Evolutionary conservation across 2,113 vertebrate species (phyloP), one percentile per base, ranked within the genome.

Genomic region (Myotis brandtii): DNA sequence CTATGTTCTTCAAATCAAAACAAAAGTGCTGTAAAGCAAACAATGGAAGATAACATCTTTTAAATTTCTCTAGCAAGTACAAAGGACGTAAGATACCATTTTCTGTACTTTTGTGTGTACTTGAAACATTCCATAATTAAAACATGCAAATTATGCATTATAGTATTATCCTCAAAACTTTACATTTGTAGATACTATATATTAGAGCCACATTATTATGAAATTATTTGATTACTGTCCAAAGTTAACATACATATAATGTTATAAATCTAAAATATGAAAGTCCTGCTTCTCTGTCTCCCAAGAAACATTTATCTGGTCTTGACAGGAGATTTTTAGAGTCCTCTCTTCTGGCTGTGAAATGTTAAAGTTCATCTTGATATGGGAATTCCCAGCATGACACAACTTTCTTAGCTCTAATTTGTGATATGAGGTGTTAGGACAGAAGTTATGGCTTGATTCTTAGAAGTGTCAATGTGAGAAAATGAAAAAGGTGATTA

Each of bases 401-500:
- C 34, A 59, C 3, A 75, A 12, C 13, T 76, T 43, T 59, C 48
- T 16, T 11, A 88, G 7, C 30, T 43, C 6, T 69, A 34, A 91
- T 43, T 92, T 2, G 1, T 90, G 11, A 73, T 32, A 1, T 6
- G 30, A 86, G 4, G 23, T 56, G 93, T 95, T 87, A 95, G 72
- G 89, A 90, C 56, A 96, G 81, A 2, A 27, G 9, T 62, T 69
- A 40, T 17, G 2, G 30, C 69, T 96, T 56, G 46, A 92, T 91
- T 93, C 64, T 79, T 64, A 66, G 76, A 97, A 13, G 70, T 5
- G 1, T 75, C 37, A 62, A 54, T 76, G 6, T 83, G 80, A 88
- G 91, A 82, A 89, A 81, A 86, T 12, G 43, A 70, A 83, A 89
- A 80, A 79, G 46, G 46, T 86, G 14, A 43, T 94, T 85, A 70